phyloP scores from a whole-genome alignment of 2,113 vertebrate genomes.

The Heterochromis multidens region DNA sequence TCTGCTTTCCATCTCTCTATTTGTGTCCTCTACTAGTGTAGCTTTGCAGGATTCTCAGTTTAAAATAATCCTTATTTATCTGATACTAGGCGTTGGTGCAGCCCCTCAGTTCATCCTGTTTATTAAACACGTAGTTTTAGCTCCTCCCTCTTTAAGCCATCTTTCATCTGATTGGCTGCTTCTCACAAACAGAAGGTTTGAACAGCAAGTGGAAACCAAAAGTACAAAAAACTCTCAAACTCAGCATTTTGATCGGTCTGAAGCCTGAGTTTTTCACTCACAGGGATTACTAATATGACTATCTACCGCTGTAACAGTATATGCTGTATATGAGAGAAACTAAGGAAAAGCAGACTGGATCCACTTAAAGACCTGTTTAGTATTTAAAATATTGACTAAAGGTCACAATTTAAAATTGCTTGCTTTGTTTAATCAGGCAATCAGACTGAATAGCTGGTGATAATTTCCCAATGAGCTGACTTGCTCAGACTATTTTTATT shows the following conservation, averaged over 20 bases:
- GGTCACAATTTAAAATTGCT: neutral
- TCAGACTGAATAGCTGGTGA: neutral
- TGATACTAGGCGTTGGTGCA: too few species aligned
- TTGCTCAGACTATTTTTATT: neutral
- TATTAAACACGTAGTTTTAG: neutral
- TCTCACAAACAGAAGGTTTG: neutral
- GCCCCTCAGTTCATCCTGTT: too few species aligned
- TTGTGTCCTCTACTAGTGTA: neutral
- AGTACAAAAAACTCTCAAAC: neutral
- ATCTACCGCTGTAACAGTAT: neutral
- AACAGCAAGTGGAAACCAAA: fast-evolving
- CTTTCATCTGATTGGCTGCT: neutral
- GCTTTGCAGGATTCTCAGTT: neutral
- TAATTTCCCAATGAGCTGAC: neutral
- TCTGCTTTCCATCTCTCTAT: neutral
- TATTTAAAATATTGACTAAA: neutral
- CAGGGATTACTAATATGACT: neutral
- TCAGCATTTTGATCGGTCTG: neutral
- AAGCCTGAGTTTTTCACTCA: neutral
- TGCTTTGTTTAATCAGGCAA: neutral
- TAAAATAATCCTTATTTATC: neutral
- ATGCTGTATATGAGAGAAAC: neutral
- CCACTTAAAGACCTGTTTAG: neutral
- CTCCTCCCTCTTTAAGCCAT: neutral
- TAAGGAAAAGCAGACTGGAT: neutral